Base-by-base conservation (phyloP, 30 jellyfish, hydroid and myxozoan genomes). In the Turritopsis dohrnii region DNA sequence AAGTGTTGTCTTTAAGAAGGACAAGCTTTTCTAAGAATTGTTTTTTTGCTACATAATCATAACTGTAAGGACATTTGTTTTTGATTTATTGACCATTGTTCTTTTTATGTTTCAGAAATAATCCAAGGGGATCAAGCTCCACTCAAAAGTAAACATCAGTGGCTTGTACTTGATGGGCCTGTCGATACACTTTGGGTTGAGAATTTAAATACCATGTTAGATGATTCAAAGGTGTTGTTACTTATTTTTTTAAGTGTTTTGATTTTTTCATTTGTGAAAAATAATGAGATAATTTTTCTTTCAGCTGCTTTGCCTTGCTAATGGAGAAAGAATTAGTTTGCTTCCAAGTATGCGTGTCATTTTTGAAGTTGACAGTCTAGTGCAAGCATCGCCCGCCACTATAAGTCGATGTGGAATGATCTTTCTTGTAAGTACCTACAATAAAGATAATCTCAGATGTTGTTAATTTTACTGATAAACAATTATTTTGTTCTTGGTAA, bases 321-420 rank as follows among this genome's bases (percentile, higher is more conserved):
- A 87, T 83, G 97, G 97, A 8, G 97, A 91, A 79, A 85, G 95
- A 52, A 91, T 91, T 30, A 81, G 95, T 19, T 24, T 91, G 95
- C 82, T 52, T 1, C 86, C 96, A 7, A 72, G 90, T 21, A 86
- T 86, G 89, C 66, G 94, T 77, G 87, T 91, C 88, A 83, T 91
- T 18, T 91, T 91, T 74, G 97, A 91, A 74, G 97, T 91, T 0
- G 97, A 91, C 73, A 27, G 85, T 23, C 84, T 91, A 23, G 79
- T 88, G n/a, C 94, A 87, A 52, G 97, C 96, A 28, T 91, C 97
- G 16, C 97, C 97, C 65, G 97, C 97, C 30, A 91, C 97, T 18
- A 87, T 91, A 75, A 91, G 97, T 72, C 90, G 97, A 24, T 91
- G 97, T 83, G 97, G 97, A 52, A 87, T 91, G 96, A 91, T 91